Evolutionary conservation across 1,140 invertebrate genomes (phyloP).

Genomic region (Ooceraea biroi): DNA sequence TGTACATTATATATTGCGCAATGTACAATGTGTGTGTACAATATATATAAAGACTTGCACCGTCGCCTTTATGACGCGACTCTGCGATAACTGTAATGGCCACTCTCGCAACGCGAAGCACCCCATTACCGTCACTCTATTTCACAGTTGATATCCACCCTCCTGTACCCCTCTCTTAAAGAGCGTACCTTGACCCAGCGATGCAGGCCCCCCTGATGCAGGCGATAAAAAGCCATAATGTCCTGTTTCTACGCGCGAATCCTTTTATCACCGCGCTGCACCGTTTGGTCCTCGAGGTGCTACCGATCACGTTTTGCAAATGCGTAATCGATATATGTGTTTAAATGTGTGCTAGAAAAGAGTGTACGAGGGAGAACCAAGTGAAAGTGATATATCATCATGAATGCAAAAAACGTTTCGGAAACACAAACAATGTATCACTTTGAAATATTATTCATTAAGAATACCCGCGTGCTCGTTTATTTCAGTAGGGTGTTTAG

Average conservation of each 20-base stretch:
- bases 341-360: too few species aligned
- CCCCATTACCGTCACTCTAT: constrained; percentile 76
- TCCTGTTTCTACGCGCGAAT: constrained; percentile 11
- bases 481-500: neutral
- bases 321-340: neutral
- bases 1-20: neutral
- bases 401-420: too few species aligned
- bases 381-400: too few species aligned
- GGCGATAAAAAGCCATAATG: constrained; percentile 58
- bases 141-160: constrained; percentile 73
- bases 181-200: constrained; percentile 64
- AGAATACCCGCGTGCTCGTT: neutral
- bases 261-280: constrained; percentile 23
- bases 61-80: constrained; percentile 70
- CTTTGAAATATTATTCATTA: too few species aligned
- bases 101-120: constrained; percentile 73
- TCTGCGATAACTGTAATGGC: constrained; percentile 75
- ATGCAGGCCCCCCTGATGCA: constrained; percentile 22
- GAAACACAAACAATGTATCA: too few species aligned
- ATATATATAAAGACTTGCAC: constrained; percentile 30
- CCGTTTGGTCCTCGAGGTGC: neutral
- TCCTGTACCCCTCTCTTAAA: constrained; percentile 59
- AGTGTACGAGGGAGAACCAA: too few species aligned
- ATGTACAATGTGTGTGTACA: neutral
- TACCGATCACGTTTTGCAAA: neutral